Conservation (phyloP, 2,888 invertebrate genomes). For the Brachycybe producta region DNA sequence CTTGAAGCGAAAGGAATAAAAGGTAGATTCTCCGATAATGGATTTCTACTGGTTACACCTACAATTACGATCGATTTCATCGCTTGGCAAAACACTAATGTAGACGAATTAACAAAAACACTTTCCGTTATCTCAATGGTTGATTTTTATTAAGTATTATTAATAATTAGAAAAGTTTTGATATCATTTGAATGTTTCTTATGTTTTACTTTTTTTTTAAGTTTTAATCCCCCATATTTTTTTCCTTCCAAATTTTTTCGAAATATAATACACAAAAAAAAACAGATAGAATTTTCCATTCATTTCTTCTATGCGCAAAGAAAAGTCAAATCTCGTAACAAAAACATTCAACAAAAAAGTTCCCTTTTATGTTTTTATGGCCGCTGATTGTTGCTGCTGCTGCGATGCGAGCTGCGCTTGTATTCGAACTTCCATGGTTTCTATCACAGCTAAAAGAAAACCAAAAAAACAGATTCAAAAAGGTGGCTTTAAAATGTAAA, state of each 20-base stretch:
- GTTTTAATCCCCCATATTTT: not conserved
- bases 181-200: not conserved
- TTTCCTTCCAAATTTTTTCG: not conserved
- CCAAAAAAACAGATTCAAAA: too few species aligned
- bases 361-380: slow-evolving; percentile 5
- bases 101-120: not conserved
- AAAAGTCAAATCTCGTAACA: too few species aligned
- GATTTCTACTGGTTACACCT: slow-evolving; percentile 29
- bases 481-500: too few species aligned
- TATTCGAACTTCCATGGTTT: slow-evolving; percentile 51
- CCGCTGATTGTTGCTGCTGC: slow-evolving; percentile 10
- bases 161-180: not conserved
- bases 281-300: not conserved
- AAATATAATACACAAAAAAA: slow-evolving; percentile 1
- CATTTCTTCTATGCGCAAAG: slow-evolving; percentile 1
- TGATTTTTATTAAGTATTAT: not conserved
- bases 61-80: not conserved
- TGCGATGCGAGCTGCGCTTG: slow-evolving; percentile 13
- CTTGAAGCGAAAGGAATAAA: slow-evolving; percentile 27
- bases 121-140: not conserved
- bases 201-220: not conserved
- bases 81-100: not conserved
- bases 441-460: slow-evolving; percentile 45
- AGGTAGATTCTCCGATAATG: slow-evolving; percentile 35
- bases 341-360: too few species aligned